A percentile compares a stretch with the other conserved stretches of the same genome.
Evolutionary conservation across 2,797 vertebrate genomes (phyloP).

Genomic region (Tympanoctomys barrerae): DNA sequence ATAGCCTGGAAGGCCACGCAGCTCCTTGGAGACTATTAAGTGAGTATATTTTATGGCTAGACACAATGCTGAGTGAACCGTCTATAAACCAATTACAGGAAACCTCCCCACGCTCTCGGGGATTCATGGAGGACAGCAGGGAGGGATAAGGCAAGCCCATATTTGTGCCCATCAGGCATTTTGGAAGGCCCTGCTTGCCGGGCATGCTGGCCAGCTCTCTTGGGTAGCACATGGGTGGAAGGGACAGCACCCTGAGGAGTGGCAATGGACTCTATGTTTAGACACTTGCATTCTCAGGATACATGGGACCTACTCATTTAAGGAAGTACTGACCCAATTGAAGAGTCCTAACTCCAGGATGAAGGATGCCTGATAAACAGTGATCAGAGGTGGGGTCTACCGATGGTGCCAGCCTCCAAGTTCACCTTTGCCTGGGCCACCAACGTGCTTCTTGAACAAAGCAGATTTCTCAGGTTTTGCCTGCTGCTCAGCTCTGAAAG

Average conservation of each 20-base stretch:
- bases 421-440: not conserved
- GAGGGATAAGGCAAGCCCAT: not conserved
- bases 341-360: not conserved
- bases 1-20: not conserved
- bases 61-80: slow-evolving; percentile 62
- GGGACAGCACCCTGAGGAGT: not conserved
- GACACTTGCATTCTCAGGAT: not conserved
- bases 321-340: not conserved
- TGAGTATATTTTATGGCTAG: slow-evolving; percentile 59
- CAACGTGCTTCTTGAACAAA: not conserved
- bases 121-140: not conserved
- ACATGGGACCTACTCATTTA: not conserved
- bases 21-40: slow-evolving; percentile 74
- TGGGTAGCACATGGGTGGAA: too few relatives aligned
- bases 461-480: not conserved
- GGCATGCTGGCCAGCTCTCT: not conserved
- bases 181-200: not conserved
- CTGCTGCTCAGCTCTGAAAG: not conserved
- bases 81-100: slow-evolving; percentile 75
- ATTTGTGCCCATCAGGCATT: fast-evolving
- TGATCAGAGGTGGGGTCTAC: not conserved
- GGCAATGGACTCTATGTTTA: not conserved
- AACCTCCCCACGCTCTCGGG: not conserved
- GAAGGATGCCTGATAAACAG: not conserved
- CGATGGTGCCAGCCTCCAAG: not conserved